Evolutionary conservation across 2,888 invertebrate genomes (phyloP), one percentile per base, ranked within the genome.

Genomic region (Lymantria monacha): DNA sequence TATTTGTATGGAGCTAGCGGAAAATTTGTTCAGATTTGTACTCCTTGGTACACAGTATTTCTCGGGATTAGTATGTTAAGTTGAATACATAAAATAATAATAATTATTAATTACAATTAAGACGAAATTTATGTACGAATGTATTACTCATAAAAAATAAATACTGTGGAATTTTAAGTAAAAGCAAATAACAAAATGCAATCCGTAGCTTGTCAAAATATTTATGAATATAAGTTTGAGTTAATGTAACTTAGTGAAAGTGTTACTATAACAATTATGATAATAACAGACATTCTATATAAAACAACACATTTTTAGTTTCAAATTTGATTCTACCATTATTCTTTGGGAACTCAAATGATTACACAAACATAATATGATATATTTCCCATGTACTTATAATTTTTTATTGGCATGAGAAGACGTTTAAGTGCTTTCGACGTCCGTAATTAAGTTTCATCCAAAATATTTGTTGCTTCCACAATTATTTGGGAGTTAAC

Each of bases 261-360:
- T 77, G 69, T 70, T 74, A 63, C 57, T 59, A 54, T 52, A 52
- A 56, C 61, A 69, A 70, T 70, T 72, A 68, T 53, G 49, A 55
- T 69, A 75, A 71, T 74, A 64, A 61, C 61, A 43, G 41, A 55
- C 50, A 61, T 65, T 60, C 49, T 53, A 57, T 51, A 10, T 60
- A 56, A 49, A 51, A 68, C 11, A 33, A 44, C 14, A 12, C 11
- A 9, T 49, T 70, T 70, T 53, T 65, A 57, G 69, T 55, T 60
- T 44, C 48, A 57, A 43, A 51, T 49, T 61, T 63, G 64, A 69
- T 53, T 42, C 50, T 50, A 42, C 51, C 53, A 65, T 63, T 66
- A 55, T 64, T 50, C 44, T 53, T 41, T 68, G 66, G 48, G 68
- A 69, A 66, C 42, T 45, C 8, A 63, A 59, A 61, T 59, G 46